These are phyloP conservation scores for Fregata magnificens DNA, from an alignment of 2,113 vertebrate species.

Conservation along the genomic window DNA sequence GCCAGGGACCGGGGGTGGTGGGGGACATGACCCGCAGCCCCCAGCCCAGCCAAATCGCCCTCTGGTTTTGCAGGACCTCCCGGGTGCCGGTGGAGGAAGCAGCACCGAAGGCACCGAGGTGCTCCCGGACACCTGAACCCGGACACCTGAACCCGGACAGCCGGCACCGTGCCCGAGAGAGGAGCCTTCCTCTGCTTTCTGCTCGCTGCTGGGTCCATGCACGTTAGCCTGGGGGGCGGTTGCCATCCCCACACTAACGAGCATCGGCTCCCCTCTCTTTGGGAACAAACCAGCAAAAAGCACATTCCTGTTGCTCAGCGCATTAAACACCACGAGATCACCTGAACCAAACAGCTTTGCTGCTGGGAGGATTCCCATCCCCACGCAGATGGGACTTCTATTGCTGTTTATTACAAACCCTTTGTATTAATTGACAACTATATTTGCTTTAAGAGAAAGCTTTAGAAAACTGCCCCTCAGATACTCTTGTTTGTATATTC, in stretches of 20 bases:
- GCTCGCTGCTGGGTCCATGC: not conserved
- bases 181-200: not conserved
- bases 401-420: not conserved
- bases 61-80: not conserved
- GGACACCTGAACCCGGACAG: not conserved
- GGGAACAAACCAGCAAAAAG: not conserved
- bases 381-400: not conserved
- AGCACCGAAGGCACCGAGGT: not conserved
- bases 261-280: not conserved
- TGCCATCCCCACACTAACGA: not conserved
- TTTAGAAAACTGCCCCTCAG: not conserved
- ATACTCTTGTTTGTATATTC: not conserved
- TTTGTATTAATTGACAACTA: not conserved
- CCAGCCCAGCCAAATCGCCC: not conserved
- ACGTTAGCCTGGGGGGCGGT: not conserved
- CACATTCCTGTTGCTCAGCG: fast-evolving
- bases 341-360: not conserved
- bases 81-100: not conserved
- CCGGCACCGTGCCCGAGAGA: not conserved
- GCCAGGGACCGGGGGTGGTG: not conserved
- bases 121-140: not conserved
- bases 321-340: not conserved
- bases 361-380: not conserved
- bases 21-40: fast-evolving
- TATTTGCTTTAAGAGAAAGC: not conserved